Evolutionary conservation across 2,888 invertebrate species (phyloP), one percentile per base, ranked within the genome.

Genomic region (Amphipyra berbera): DNA sequence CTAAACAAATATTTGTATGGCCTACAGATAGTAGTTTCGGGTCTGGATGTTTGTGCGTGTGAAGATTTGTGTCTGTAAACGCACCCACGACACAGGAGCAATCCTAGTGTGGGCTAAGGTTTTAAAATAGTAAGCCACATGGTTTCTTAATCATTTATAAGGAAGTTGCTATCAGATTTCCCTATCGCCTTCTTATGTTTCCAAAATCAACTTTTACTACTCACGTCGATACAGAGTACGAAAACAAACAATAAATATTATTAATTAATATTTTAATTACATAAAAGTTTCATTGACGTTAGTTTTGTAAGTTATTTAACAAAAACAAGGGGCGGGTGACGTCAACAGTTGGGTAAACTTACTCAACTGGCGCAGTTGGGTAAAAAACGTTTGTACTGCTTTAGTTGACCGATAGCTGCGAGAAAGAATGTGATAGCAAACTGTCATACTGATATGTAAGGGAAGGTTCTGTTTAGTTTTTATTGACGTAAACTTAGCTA

Each of bases 241-340:
- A 2, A 21, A 21, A 21, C 21, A 38, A 27, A 37, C 1, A 37
- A 33, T 46, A 13, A 48, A 41, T 0, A 44, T 15, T 0, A 49
- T 1, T 37, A 54, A 67, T 69, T 50, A 45, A 62, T 56, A 71
- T 53, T 6, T 10, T 0, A 15, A 57, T 61, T 61, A 50, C 42
- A 50, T 55, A 72, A 71, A 68, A 35, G 13, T 50, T 67, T 54
- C 13, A 68, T 49, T 68, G 56, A 62, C 41, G 42, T 63, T 53
- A 7, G 46, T 68, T 68, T 59, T 73, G 56, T 59, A 68, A 71
- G 68, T 68, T 52, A 59, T 56, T 50, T 56, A 64, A 75, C 45
- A 68, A 68, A 68, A 68, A 62, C 57, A 64, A 64, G 54, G 49
- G 30, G 13, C 7, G 3, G 8, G n/a, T 74, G 72, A 74, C 74